Evolutionary conservation across 2,797 vertebrate genomes (phyloP), one percentile per base, ranked within the genome.

Genomic region (Epinephelus coioides): DNA sequence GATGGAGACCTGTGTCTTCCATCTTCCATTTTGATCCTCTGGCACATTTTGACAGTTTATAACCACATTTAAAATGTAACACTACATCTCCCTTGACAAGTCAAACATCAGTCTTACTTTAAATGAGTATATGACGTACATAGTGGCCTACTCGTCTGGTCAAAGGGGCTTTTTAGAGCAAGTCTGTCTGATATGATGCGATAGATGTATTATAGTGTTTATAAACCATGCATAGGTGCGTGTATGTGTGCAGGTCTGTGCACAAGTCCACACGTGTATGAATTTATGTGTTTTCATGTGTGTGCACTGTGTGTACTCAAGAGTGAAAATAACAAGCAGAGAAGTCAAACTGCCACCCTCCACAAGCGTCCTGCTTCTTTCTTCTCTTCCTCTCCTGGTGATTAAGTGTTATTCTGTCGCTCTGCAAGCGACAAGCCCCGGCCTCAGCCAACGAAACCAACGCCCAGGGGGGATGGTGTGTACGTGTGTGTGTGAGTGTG

Each of bases 251-350:
- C 21, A 30, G 49, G 27, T 83, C 7, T 77, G 38, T 69, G 56
- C 21, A 67, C 56, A 38, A n/a, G 69, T 61, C 30, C 79, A 21
- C 69, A 55, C 46, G 57, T 54, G n/a, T 54, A 11, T 73, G 27
- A 69, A 54, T 34, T 18, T 19, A 11, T 76, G 50, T 77, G 69
- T 77, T 83, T 55, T 51, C 15, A 7, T 40, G 34, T 27, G 53
- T 69, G 54, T 63, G 59, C 74, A 64, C 34, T 69, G 61, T 66
- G 82, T 87, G 86, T 76, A 88, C 55, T 91, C 71, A 82, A 88
- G 89, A 89, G 84, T 91, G 86, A 88, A 92, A 92, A 94, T 93
- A 92, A 92, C 88, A 87, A 92, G 90, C 81, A 81, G 72, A 82
- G 71, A 79, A 90, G 87, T 91, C 83, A 86, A 89, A 87, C 79